Percentiles rank a stretch among this genome's conserved stretches.
These are phyloP conservation scores for Penaeus japonicus DNA, from an alignment of 1,140 invertebrate species.

Conservation along the genomic window DNA sequence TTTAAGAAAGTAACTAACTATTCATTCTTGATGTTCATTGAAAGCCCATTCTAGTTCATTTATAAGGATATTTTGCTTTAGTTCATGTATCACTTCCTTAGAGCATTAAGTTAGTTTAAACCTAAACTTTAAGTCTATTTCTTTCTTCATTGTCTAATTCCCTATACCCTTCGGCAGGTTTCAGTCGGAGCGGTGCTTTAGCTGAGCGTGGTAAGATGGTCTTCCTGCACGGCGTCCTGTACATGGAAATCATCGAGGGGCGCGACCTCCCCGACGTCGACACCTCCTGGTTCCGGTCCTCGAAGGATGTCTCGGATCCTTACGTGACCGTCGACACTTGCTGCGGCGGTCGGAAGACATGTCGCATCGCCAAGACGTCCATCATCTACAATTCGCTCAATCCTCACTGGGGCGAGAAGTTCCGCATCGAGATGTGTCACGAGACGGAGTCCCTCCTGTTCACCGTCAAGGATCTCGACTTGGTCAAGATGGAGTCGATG, in stretches of 20 bases:
- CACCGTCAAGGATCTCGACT: slow-evolving; percentile 59
- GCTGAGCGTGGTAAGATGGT: slow-evolving; percentile 58
- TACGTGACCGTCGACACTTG: slow-evolving; percentile 58
- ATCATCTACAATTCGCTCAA: slow-evolving; percentile 59
- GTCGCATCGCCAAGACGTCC: slow-evolving; percentile 59
- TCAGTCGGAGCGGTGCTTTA: slow-evolving; percentile 27
- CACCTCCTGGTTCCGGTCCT: slow-evolving; percentile 59
- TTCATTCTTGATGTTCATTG: not conserved
- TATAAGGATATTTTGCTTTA: too few relatives aligned
- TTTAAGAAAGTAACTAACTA: not conserved
- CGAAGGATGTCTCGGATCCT: slow-evolving; percentile 59
- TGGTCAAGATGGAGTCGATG: slow-evolving; percentile 58
- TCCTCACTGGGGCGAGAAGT: slow-evolving; percentile 59
- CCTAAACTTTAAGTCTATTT: too few relatives aligned
- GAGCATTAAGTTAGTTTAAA: too few relatives aligned
- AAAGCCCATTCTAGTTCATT: too few relatives aligned
- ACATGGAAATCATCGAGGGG: slow-evolving; percentile 58
- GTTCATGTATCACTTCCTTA: too few relatives aligned
- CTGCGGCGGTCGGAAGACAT: slow-evolving; percentile 51
- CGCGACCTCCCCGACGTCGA: slow-evolving; percentile 59
- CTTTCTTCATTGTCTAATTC: not conserved
- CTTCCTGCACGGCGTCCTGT: slow-evolving; percentile 60
- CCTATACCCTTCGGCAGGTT: slow-evolving; percentile 38
- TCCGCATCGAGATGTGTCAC: slow-evolving; percentile 59
- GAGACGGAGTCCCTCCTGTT: slow-evolving; percentile 56